Evolutionary conservation across 2,113 vertebrate genomes (phyloP).

Genomic region (Choloepus hoffmanni): DNA sequence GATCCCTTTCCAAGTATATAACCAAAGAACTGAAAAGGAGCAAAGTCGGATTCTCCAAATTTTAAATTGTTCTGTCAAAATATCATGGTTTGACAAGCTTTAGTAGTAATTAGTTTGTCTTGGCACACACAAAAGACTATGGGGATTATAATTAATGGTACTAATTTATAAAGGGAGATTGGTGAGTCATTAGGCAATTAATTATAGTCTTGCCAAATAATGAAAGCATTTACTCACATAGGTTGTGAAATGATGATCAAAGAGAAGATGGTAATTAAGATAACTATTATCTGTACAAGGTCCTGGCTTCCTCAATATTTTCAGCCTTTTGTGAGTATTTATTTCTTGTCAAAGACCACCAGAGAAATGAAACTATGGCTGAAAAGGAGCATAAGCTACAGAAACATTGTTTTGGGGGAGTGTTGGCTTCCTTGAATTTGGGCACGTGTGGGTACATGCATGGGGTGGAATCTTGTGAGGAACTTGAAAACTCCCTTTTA

Average conservation of each 20-base stretch:
- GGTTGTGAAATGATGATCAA: neutral
- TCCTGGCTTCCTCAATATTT: neutral
- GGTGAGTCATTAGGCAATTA: constrained; percentile 51
- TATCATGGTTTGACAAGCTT: constrained; percentile 10
- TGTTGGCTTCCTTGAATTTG: constrained; percentile 34
- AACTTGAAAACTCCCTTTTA: neutral
- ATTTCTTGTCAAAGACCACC: constrained; percentile 21
- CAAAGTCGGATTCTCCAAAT: neutral
- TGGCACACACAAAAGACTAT: neutral
- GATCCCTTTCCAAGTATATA: neutral
- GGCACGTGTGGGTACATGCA: neutral
- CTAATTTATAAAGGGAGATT: constrained; percentile 63
- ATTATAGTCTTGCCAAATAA: constrained; percentile 59
- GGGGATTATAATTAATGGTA: constrained; percentile 50
- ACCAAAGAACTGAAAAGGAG: neutral
- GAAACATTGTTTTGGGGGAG: neutral
- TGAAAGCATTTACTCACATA: constrained; percentile 38
- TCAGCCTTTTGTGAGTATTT: constrained; percentile 22
- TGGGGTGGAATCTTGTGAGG: neutral
- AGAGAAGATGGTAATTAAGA: constrained; percentile 50
- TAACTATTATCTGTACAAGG: neutral
- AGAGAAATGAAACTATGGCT: neutral
- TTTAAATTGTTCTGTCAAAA: constrained; percentile 45
- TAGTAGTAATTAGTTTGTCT: constrained; percentile 50
- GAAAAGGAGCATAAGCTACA: neutral